phyloP scores from a whole-genome alignment of 2,888 invertebrate species.

The Ophion obscuratus region DNA sequence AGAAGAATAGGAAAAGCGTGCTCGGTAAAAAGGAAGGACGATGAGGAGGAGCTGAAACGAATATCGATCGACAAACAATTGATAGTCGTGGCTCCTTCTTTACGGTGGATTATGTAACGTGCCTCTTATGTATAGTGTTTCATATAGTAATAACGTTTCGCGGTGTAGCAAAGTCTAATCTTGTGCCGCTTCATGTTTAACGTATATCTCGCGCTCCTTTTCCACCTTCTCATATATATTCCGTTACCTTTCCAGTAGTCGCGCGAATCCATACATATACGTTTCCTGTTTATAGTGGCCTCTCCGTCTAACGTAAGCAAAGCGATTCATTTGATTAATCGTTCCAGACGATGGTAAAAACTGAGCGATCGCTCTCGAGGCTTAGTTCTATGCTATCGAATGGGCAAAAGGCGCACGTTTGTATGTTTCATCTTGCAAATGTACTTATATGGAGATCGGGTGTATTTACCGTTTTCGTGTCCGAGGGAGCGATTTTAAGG shows the following conservation, averaged over 20 bases:
- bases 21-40: not conserved
- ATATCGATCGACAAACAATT: conserved; percentile 49
- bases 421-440: no score
- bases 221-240: conserved; percentile 9
- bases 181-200: conserved; percentile 18
- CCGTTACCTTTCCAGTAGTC: not conserved
- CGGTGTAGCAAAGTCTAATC: conserved; percentile 20
- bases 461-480: no score
- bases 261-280: not conserved
- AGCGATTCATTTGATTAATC: conserved; percentile 10
- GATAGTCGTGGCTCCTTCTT: conserved; percentile 25
- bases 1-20: not conserved
- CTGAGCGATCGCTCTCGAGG: conserved; percentile 1
- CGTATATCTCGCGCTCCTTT: conserved; percentile 12
- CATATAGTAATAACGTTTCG: not conserved
- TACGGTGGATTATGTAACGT: not conserved
- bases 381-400: not conserved
- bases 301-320: not conserved
- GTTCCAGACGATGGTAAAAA: not conserved
- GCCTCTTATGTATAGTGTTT: not conserved
- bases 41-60: conserved; percentile 23
- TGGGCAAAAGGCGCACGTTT: no score
- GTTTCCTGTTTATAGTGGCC: not conserved
- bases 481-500: no score
- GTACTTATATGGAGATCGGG: no score